Evolutionary conservation across 1,140 invertebrate genomes (phyloP).

Genomic region (Bombus affinis): DNA sequence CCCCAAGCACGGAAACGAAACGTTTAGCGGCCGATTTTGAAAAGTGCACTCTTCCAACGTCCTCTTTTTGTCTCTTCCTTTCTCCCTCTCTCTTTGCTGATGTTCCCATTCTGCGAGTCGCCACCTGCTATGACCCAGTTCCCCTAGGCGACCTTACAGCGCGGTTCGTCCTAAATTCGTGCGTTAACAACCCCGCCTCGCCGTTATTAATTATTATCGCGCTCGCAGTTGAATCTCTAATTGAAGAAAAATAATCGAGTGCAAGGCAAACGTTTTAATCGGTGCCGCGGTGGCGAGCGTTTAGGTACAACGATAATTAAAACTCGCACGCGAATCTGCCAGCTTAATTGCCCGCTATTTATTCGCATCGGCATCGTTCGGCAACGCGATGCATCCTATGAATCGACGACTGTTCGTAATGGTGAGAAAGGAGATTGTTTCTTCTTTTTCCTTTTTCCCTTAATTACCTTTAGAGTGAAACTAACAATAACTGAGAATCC

Average conservation of each 20-base stretch:
- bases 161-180: slow-evolving; percentile 39
- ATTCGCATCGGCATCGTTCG: neutral
- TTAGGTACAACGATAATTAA: neutral
- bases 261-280: neutral
- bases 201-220: slow-evolving; percentile 39
- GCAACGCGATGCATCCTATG: neutral
- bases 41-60: slow-evolving; percentile 42
- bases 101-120: slow-evolving; percentile 7
- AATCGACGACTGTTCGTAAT: neutral
- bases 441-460: neutral
- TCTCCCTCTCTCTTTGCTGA: neutral
- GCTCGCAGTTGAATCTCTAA: neutral
- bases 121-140: slow-evolving; percentile 51
- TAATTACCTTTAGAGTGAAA: neutral
- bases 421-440: no score
- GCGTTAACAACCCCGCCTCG: slow-evolving; percentile 28
- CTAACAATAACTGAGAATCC: neutral
- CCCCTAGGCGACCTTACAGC: slow-evolving; percentile 21
- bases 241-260: neutral
- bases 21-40: slow-evolving; percentile 54
- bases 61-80: neutral
- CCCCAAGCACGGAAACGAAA: neutral
- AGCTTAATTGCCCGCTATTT: neutral
- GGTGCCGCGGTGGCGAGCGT: neutral
- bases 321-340: neutral